Evolutionary conservation across 2,888 invertebrate genomes (phyloP).

Genomic region (Nephrotoma appendiculata): DNA sequence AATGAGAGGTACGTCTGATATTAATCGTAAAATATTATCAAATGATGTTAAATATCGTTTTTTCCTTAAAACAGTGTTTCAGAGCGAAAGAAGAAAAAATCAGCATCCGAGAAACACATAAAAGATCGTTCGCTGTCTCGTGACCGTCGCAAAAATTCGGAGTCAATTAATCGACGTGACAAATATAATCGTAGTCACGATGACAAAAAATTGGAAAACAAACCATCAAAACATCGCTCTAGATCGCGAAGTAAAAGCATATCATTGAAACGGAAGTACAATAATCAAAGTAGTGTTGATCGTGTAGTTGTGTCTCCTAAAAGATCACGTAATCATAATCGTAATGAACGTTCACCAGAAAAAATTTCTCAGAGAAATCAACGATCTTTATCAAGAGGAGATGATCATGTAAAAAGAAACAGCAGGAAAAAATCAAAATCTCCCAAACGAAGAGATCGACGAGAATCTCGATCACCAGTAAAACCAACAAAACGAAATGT

Average conservation of each 20-base stretch:
- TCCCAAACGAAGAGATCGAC: constrained; percentile 7
- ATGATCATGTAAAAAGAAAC: not conserved
- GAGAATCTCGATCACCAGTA: constrained; percentile 10
- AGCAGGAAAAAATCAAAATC: constrained; percentile 8
- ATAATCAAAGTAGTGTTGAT: not conserved
- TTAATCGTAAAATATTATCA: not conserved
- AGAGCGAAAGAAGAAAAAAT: not conserved
- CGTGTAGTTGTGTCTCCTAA: not conserved
- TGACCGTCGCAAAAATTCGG: not conserved
- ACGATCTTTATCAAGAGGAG: not conserved
- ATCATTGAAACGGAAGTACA: not conserved
- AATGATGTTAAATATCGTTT: not conserved
- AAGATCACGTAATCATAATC: not conserved
- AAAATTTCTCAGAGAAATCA: not conserved
- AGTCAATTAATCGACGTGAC: not conserved
- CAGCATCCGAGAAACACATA: not conserved
- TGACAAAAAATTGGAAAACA: not conserved
- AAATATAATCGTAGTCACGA: not conserved
- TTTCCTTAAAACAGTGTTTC: not conserved
- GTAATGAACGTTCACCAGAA: not conserved
- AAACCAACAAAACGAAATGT: constrained; percentile 11
- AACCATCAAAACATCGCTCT: not conserved
- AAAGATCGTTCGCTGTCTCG: not conserved
- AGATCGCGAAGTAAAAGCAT: not conserved
- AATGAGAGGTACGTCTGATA: constrained; percentile 15